Conservation (phyloP, 1,140 invertebrate genomes). For the Sminthurides bifidus region DNA sequence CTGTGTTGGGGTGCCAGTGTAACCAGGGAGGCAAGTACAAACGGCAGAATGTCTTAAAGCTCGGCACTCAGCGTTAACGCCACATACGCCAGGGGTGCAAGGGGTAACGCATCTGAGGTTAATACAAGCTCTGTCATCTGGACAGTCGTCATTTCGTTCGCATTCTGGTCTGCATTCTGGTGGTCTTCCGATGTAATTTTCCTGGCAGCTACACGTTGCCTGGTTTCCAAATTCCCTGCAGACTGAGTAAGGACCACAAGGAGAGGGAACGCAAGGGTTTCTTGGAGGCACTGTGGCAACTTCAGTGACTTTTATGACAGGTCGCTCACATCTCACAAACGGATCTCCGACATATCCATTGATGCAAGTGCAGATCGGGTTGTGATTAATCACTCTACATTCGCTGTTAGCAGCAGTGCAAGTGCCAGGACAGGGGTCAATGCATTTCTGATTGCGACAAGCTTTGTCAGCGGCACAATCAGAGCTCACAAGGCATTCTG, state of each 20-base stretch:
- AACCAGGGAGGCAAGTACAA: conserved; percentile 52
- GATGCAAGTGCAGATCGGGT: conserved; percentile 64
- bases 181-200: conserved; percentile 35
- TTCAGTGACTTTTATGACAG: conserved; percentile 36
- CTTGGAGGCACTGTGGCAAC: conserved; percentile 39
- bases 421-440: conserved; percentile 46
- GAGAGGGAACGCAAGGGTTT: conserved; percentile 52
- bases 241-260: conserved; percentile 58
- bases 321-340: conserved; percentile 44
- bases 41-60: conserved; percentile 51
- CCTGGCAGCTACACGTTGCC: conserved; percentile 34
- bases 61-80: conserved; percentile 55
- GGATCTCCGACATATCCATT: conserved; percentile 64
- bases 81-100: conserved; percentile 49
- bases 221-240: conserved; percentile 46
- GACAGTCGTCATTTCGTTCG: conserved; percentile 61
- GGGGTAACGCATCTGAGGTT: conserved; percentile 51
- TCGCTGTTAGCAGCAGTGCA: conserved; percentile 42
- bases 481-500: conserved; percentile 55
- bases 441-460: conserved; percentile 48
- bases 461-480: conserved; percentile 48
- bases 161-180: conserved; percentile 36
- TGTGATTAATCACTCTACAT: conserved; percentile 66
- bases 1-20: conserved; percentile 50
- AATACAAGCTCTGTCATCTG: conserved; percentile 59